phyloP scores from a whole-genome alignment of 2,797 vertebrate species.

The Myiotriccus ornatus region DNA sequence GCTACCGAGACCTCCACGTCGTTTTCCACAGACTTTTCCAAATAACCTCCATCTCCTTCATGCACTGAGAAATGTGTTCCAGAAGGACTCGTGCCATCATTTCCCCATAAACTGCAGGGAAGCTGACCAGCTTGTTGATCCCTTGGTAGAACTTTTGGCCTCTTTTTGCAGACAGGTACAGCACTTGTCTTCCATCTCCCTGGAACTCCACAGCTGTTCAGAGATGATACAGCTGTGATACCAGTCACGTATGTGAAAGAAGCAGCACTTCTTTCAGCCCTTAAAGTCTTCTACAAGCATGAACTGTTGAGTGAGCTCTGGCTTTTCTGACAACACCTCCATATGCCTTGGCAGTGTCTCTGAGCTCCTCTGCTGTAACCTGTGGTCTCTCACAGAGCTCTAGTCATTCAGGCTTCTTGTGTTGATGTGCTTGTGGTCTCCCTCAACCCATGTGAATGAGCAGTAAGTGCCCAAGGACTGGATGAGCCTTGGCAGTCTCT shows the following conservation, averaged over 20 bases:
- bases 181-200: not conserved
- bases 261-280: not conserved
- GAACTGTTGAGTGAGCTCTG: not conserved
- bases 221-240: not conserved
- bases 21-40: not conserved
- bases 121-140: not conserved
- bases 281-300: not conserved
- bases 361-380: not conserved
- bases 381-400: not conserved
- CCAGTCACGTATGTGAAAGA: not conserved
- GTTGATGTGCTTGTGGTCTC: not conserved
- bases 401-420: not conserved
- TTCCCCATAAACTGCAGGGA: not conserved
- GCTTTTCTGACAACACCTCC: not conserved
- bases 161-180: not conserved
- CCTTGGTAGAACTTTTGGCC: not conserved
- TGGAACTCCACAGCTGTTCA: not conserved
- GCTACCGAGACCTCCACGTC: rapidly evolving
- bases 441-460: not conserved
- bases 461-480: not conserved
- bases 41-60: not conserved
- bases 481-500: not conserved
- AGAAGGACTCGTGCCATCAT: not conserved
- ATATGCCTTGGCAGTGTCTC: not conserved
- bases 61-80: not conserved